Base-by-base conservation (phyloP, 2,888 invertebrate species). In the Yponomeuta evonymella region DNA sequence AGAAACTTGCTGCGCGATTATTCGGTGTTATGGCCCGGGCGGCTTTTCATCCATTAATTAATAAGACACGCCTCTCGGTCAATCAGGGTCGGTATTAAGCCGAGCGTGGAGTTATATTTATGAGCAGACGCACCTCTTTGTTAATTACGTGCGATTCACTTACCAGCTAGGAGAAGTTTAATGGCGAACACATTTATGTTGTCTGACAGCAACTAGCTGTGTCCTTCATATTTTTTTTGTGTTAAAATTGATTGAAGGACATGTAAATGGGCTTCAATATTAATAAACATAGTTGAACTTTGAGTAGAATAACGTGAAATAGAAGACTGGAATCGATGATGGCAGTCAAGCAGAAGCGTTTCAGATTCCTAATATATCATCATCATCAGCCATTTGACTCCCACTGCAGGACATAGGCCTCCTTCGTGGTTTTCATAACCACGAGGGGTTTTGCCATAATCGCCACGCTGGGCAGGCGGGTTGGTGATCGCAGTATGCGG, bases 11-110 rank as follows among this genome's bases (percentile, higher is more conserved):
- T 82, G 80, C 77, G 79, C 76, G 80, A 80, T 84, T 84, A 84
- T 85, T 83, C 82, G 83, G 84, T 81, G 83, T 81, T 82, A 84
- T 85, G 84, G 85, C 79, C 23, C 68, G 51, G 48, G 83, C 86
- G 84, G 86, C 84, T 82, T 86, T 85, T 85, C 85, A 82, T 84
- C 85, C 89, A 90, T 90, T 90, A 87, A 90, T 90, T 89, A 90
- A 89, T 86, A 85, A 81, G 85, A 80, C 82, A 85, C 89, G 89
- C 90, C 89, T 85, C 84, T 81, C 84, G 83, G 83, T 89, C 87
- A 85, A 88, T 88, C 88, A 88, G 82, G 78, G 79, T 79, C 79
- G 83, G 85, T 85, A 84, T 87, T 87, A 86, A 87, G 85, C 82
- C 48, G 65, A 77, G 79, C 81, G 81, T 81, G 76, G 78, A 83